Conservation (phyloP, 2,113 vertebrate species). For the Spilogale gracilis region DNA sequence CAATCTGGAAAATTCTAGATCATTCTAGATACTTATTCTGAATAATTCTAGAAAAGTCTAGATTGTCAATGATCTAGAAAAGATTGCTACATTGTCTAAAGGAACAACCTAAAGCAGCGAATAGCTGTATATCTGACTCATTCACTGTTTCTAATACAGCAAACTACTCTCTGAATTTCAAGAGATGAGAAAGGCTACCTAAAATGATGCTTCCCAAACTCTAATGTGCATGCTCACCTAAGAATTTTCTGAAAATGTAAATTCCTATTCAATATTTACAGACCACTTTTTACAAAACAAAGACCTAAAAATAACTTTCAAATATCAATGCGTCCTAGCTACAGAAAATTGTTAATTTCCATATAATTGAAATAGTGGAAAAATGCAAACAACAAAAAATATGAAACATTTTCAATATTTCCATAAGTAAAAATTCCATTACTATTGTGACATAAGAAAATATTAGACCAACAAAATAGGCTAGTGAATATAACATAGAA, state of each 20-base stretch:
- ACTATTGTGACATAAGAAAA: neutral
- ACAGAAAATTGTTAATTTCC: slow-evolving; percentile 12
- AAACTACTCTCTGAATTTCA: neutral
- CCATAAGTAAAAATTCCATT: neutral
- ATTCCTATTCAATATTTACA: neutral
- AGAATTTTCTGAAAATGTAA: neutral
- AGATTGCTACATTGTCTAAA: neutral
- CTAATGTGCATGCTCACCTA: neutral
- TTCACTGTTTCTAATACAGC: neutral
- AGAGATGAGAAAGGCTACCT: neutral
- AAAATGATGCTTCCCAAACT: neutral
- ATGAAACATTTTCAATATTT: neutral
- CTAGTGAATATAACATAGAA: neutral
- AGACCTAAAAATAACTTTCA: slow-evolving; percentile 7
- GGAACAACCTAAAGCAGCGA: neutral
- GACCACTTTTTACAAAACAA: neutral
- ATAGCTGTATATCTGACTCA: neutral
- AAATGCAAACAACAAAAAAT: neutral
- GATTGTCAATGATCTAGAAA: neutral
- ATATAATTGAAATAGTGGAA: neutral
- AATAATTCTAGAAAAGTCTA: neutral
- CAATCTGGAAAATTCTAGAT: neutral
- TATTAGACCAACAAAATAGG: neutral
- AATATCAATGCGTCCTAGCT: neutral
- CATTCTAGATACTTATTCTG: neutral